Evolutionary conservation across 2,888 invertebrate species (phyloP).

Genomic region (Lydus trimaculatus): DNA sequence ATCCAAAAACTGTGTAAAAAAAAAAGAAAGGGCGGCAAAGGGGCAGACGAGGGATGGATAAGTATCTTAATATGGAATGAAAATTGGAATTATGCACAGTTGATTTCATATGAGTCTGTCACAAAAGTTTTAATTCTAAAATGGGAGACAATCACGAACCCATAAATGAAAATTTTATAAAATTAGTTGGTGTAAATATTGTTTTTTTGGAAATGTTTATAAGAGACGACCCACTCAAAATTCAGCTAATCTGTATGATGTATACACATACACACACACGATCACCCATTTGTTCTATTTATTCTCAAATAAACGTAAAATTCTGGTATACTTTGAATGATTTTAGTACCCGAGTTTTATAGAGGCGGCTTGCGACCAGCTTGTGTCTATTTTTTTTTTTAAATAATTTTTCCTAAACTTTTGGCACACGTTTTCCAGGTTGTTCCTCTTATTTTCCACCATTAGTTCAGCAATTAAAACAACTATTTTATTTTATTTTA

Average conservation of each 20-base stretch:
- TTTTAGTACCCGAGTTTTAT: slow-evolving; percentile 45
- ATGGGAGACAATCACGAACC: not conserved
- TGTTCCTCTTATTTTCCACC: slow-evolving; percentile 1
- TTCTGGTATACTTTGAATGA: slow-evolving; percentile 35
- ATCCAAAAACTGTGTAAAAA: not conserved
- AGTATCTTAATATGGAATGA: not conserved
- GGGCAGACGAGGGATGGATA: not conserved
- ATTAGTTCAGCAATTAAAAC: not conserved
- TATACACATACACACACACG: not conserved
- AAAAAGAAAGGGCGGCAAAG: no score
- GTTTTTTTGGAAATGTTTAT: not conserved
- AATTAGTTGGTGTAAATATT: not conserved
- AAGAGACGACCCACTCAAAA: not conserved
- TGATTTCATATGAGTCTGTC: not conserved
- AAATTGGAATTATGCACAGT: slow-evolving; percentile 6
- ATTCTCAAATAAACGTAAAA: slow-evolving; percentile 34
- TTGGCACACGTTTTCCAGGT: slow-evolving; percentile 22
- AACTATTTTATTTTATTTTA: not conserved
- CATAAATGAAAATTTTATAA: not conserved
- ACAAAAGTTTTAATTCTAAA: not conserved
- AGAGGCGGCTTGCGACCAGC: slow-evolving; percentile 52
- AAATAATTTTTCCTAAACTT: slow-evolving; percentile 13
- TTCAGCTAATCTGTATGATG: not conserved
- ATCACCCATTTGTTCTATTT: slow-evolving; percentile 30
- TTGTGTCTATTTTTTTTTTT: slow-evolving; percentile 29